A percentile compares a stretch with the other conserved stretches of the same genome.
Evolutionary conservation across 2,113 vertebrate genomes (phyloP).

Genomic region (Camelus dromedarius): DNA sequence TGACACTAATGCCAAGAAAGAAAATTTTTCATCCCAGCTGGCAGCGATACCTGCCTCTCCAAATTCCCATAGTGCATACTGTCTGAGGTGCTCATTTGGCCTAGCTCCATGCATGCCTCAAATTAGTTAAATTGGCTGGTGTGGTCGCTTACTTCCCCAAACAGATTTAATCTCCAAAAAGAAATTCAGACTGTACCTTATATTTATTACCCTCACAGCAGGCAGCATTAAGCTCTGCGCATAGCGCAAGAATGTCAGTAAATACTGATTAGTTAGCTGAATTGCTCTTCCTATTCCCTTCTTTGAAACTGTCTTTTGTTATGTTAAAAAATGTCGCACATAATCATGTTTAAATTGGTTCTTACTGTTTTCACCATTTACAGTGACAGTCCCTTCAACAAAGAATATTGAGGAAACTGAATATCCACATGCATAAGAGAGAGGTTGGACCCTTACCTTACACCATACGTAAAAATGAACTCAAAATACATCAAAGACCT

Average conservation of each 20-base stretch:
- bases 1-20: conserved; percentile 47
- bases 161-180: conserved; percentile 28
- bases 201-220: neutral
- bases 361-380: neutral
- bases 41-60: neutral
- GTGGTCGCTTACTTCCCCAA: conserved; percentile 17
- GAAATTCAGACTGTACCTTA: conserved; percentile 13
- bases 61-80: neutral
- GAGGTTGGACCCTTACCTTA: neutral
- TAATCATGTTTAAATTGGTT: conserved; percentile 32
- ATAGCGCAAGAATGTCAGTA: neutral
- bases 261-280: neutral
- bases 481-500: neutral
- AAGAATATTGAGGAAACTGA: neutral
- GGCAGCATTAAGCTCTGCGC: conserved; percentile 1
- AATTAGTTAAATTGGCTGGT: neutral
- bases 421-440: conserved; percentile 12
- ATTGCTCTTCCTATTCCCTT: conserved; percentile 8
- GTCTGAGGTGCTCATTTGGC: neutral
- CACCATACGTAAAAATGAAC: neutral
- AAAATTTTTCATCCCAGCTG: neutral
- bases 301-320: conserved; percentile 27
- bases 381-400: neutral
- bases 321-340: neutral
- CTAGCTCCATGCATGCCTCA: neutral